Evolutionary conservation across 2,797 vertebrate species (phyloP).

Genomic region (Myiotriccus ornatus): DNA sequence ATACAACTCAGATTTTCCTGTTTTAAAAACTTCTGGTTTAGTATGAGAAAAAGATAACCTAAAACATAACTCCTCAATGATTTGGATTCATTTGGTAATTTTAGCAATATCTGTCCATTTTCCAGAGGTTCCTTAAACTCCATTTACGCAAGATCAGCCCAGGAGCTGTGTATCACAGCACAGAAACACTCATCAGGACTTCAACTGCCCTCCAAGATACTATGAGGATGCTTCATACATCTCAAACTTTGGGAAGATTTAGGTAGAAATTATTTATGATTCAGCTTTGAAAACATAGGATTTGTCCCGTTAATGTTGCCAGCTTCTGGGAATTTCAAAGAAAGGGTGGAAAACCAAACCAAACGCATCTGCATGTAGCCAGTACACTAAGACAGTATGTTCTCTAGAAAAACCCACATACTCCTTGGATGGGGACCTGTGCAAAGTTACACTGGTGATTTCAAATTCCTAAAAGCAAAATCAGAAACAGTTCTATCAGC

Average conservation of each 20-base stretch:
- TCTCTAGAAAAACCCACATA: fast-evolving
- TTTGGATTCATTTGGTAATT: background rate
- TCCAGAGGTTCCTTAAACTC: background rate
- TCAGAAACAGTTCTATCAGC: background rate
- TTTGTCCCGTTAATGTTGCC: background rate
- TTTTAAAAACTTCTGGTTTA: background rate
- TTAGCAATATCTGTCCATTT: background rate
- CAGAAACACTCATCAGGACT: background rate
- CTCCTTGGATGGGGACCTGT: background rate
- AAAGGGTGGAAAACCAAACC: background rate
- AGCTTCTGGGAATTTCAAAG: background rate
- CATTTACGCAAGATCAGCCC: background rate
- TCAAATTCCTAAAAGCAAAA: background rate
- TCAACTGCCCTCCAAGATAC: background rate
- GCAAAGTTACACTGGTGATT: background rate
- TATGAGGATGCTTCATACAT: background rate
- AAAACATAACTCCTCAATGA: background rate
- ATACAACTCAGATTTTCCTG: background rate
- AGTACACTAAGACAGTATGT: background rate
- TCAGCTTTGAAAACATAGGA: background rate
- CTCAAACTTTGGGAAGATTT: background rate
- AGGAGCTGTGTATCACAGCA: background rate
- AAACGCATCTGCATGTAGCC: background rate
- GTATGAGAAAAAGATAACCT: background rate
- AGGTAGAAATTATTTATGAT: background rate